phyloP scores from a whole-genome alignment of 53 echinoderm and acorn worm species.

The Antedon mediterranea region DNA sequence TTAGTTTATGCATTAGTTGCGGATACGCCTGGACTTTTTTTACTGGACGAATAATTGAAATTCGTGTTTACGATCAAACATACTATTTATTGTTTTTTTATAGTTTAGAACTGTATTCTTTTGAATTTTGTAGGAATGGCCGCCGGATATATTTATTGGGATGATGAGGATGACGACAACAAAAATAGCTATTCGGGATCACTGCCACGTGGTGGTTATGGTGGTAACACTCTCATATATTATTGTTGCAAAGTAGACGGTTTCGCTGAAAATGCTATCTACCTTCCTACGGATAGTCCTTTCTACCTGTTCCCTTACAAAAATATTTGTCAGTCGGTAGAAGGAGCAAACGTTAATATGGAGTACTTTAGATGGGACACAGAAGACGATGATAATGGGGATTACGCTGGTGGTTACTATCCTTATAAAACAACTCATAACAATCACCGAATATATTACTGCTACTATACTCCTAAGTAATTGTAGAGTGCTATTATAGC shows the following conservation, averaged over 20 bases:
- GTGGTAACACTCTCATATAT: conserved; percentile 24
- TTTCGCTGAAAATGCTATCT: conserved; percentile 23
- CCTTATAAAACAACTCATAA: background rate
- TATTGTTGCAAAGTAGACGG: conserved; percentile 42
- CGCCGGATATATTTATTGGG: conserved; percentile 16
- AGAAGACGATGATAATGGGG: conserved; percentile 23
- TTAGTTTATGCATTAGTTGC: no score
- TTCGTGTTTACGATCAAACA: no score
- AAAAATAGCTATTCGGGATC: conserved; percentile 19
- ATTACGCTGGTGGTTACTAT: background rate
- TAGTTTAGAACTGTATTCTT: no score
- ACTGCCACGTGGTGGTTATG: conserved; percentile 25
- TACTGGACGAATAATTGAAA: no score
- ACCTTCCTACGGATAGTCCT: conserved; percentile 20
- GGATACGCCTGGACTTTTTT: no score
- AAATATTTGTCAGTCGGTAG: conserved; percentile 36
- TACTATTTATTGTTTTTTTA: no score
- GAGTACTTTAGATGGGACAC: conserved; percentile 38
- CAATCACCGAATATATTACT: background rate
- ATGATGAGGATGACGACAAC: conserved; percentile 15
- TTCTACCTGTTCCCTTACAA: conserved; percentile 29
- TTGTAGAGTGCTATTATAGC: no score
- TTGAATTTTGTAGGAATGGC: conserved; percentile 17
- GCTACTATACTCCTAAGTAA: background rate
- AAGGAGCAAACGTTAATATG: conserved; percentile 19